Evolutionary conservation across 2,888 invertebrate genomes (phyloP).

Genomic region (Vanessa cardui): DNA sequence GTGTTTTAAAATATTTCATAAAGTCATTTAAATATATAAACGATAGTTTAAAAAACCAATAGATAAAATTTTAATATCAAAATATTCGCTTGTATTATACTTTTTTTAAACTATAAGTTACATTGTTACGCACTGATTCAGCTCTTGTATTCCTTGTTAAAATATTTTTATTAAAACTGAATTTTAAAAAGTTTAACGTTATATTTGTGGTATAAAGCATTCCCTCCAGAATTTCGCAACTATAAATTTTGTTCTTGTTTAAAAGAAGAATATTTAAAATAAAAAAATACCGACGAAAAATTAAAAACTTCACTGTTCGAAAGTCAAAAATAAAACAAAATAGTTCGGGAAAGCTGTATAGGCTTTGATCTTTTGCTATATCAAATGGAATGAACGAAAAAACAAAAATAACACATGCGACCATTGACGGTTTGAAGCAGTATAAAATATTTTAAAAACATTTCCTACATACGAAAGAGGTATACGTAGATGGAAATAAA

Average conservation of each 20-base stretch:
- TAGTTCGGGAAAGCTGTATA: background rate
- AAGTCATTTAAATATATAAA: background rate
- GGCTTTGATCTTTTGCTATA: background rate
- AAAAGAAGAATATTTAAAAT: background rate
- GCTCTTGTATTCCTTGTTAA: background rate
- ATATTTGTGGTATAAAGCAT: background rate
- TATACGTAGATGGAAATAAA: too few species aligned
- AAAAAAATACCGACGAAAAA: background rate
- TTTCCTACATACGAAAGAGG: background rate
- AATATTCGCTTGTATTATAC: background rate
- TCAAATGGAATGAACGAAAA: slow-evolving; percentile 3
- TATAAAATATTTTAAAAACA: background rate
- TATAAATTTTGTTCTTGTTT: background rate
- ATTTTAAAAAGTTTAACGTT: background rate
- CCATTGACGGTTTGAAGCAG: background rate
- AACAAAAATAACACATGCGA: background rate
- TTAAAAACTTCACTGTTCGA: background rate
- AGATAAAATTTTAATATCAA: background rate
- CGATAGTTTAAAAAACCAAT: background rate
- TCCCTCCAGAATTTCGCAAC: slow-evolving; percentile 3
- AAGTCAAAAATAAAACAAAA: background rate
- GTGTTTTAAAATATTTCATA: background rate
- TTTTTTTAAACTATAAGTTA: background rate
- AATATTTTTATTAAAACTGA: background rate
- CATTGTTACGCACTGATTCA: slow-evolving; percentile 9